A percentile compares a stretch with the other conserved stretches of the same genome.
Evolutionary conservation across 2,797 vertebrate genomes (phyloP).

Genomic region (Coluber constrictor): DNA sequence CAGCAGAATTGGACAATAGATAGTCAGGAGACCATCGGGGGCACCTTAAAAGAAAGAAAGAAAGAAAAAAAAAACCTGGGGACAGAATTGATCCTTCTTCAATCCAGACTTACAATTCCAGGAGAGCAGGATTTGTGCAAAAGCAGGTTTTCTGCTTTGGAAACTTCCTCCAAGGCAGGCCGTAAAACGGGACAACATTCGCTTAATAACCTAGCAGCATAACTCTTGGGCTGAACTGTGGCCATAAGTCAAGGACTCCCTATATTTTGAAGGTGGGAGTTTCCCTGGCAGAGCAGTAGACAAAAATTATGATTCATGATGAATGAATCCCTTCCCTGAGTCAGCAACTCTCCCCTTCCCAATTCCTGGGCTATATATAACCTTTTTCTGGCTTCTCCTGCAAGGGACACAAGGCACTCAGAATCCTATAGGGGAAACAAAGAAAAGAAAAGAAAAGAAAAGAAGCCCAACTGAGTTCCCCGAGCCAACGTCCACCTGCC

Average conservation of each 20-base stretch:
- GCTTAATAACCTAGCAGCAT: too few species aligned
- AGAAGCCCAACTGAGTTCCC: background rate
- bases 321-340: background rate
- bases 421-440: background rate
- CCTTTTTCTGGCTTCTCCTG: background rate
- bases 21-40: fast-evolving
- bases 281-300: background rate
- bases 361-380: background rate
- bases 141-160: background rate
- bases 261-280: background rate
- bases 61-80: background rate
- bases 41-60: background rate
- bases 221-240: too few species aligned
- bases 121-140: background rate
- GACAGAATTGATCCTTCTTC: background rate
- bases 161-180: background rate
- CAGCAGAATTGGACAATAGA: background rate
- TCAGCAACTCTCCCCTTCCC: background rate
- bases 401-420: background rate
- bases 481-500: background rate
- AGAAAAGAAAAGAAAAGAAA: too few species aligned
- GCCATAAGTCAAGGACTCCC: too few species aligned
- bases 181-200: too few species aligned
- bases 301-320: background rate
- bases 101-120: background rate